Percentiles rank a stretch among this genome's conserved stretches.
Evolutionary conservation across 2,113 vertebrate species (phyloP).

Genomic region (Carassius carassius): DNA sequence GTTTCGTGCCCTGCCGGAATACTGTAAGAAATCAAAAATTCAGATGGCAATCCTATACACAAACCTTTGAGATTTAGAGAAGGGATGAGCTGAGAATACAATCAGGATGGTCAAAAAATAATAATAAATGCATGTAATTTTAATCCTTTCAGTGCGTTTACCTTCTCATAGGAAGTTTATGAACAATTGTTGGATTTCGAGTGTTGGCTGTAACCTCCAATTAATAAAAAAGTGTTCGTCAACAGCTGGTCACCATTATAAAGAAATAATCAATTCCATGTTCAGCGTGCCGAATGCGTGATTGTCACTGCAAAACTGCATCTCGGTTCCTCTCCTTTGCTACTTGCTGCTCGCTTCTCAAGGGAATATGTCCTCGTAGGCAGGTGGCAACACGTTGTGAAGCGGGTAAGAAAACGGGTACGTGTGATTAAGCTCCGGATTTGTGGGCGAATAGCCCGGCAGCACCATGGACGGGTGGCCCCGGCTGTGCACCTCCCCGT

Average conservation of each 20-base stretch:
- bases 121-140: background rate
- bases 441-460: slow-evolving; percentile 87
- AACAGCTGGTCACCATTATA: slow-evolving; percentile 13
- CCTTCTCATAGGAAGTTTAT: slow-evolving; percentile 39
- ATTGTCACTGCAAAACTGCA: slow-evolving; percentile 64
- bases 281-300: slow-evolving; percentile 49
- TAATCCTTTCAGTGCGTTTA: slow-evolving; percentile 26
- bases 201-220: slow-evolving; percentile 16
- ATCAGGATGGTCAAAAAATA: slow-evolving; percentile 16
- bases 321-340: slow-evolving; percentile 40
- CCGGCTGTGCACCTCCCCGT: slow-evolving; percentile 85
- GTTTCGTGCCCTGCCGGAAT: slow-evolving; percentile 13
- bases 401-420: slow-evolving; percentile 89
- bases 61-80: slow-evolving; percentile 21
- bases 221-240: slow-evolving; percentile 14
- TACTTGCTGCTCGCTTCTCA: slow-evolving; percentile 69
- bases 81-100: slow-evolving; percentile 29
- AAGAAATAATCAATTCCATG: slow-evolving; percentile 10
- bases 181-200: background rate
- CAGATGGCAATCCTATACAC: background rate
- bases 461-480: slow-evolving; percentile 92
- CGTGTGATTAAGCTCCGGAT: slow-evolving; percentile 85
- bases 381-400: slow-evolving; percentile 83
- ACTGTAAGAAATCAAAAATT: background rate
- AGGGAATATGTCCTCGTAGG: slow-evolving; percentile 90